Evolutionary conservation across 2,797 vertebrate genomes (phyloP), one percentile per base, ranked within the genome.

Genomic region (Denticeps clupeoides): DNA sequence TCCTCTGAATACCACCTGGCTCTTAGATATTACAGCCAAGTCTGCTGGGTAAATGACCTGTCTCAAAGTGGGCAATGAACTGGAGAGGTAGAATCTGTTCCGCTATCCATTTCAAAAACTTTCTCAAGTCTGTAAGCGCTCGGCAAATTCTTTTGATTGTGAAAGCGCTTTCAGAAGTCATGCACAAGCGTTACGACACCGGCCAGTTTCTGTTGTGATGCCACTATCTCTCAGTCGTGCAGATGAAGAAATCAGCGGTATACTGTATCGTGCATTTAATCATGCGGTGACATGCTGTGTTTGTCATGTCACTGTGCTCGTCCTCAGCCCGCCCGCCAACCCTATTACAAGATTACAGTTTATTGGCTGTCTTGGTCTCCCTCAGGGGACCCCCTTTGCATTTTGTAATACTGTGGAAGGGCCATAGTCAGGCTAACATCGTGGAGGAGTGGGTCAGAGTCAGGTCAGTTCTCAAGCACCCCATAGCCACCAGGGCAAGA

Each of bases 371-470:
- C 58, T 27, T 35, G 52, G 37, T 23, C 42, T 58, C 65, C 68
- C 49, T 53, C 37, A 41, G n/a, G 5, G 2, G 56, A 44, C 51
- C 65, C 68, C 65, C 47, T 52, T 60, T 65, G 56, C 68, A 70
- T 70, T 65, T 70, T 70, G 56, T 60, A 50, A 49, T 47, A 52
- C 41, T 51, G 46, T 58, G 49, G 47, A 63, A 44, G 46, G 53
- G 59, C 48, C 51, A 63, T 27, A 43, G 51, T 47, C 35, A 59
- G 49, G 51, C 45, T 35, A 65, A 67, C 64, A 63, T 63, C 53
- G 62, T 56, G 49, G 15, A 22, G 10, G 33, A 60, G 24, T 43
- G 38, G 65, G 56, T 70, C 63, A 68, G 53, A 63, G 49, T 58
- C 54, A 56, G 62, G 60, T 62, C 60, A 70, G 37, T 38, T 49